Base-by-base conservation (phyloP, 64 coral and sea anemone species). In the Montipora efflorescens region DNA sequence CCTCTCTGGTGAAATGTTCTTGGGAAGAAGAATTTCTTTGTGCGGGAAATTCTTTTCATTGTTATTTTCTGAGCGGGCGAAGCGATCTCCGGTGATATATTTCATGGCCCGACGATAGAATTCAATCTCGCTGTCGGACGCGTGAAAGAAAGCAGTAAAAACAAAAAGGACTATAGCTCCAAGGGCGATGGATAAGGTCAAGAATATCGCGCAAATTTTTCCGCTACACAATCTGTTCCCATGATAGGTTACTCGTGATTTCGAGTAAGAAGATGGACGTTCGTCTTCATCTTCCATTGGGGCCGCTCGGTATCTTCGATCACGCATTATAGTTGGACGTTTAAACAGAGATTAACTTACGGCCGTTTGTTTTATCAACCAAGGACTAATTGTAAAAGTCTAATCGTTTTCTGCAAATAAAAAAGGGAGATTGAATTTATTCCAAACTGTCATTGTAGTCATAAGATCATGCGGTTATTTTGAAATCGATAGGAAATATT, bases 11-110 rank as follows among this genome's bases (percentile, higher is more conserved):
- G 77, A 43, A 49, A 97, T 75, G 70, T 97, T 84, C 82, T 97
- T 97, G 11, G 96, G 96, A 0, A 97, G 90, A 22, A 93, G 76
- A 76, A 97, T 97, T 46, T 95, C 9, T 50, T 95, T 87, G 47
- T 92, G 91, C 9, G 96, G 96, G n/a, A 97, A 97, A 21, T 77
- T 66, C n/a, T 88, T 81, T 8, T 77, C 68, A 7, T 77, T 47
- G 62, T 12, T 86, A 15, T 19, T 67, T 50, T 45, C 19, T 45
- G 82, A 86, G 16, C 82, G 82, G 46, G 82, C 12, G 18, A 86
- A 72, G 46, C 82, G 82, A 86, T 86, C 82, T 48, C 82, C 46
- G 7, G 82, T 86, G 64, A 86, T 50, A 11, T 71, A 86, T 45
- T 86, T 46, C 36, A 86, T 47, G 5, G 82, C 82, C 7, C 82